Conservation (phyloP, 2,888 invertebrate species). For the Busseola fusca region DNA sequence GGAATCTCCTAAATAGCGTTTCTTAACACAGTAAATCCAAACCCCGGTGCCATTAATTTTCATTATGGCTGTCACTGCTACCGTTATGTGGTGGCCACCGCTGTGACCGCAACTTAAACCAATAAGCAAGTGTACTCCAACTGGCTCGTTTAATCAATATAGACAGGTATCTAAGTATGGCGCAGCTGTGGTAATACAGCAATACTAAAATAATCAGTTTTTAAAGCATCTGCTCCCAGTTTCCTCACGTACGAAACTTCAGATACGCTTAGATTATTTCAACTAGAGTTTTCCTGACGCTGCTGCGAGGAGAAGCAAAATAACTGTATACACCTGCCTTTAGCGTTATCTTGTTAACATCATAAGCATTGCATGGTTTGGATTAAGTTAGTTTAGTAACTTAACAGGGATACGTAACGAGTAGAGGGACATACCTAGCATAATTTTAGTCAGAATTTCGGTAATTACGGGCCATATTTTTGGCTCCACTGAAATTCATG, state of each 20-base stretch:
- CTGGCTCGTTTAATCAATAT: not conserved
- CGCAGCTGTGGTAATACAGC: conserved; percentile 14
- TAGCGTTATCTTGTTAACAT: conserved; percentile 34
- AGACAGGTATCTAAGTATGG: not conserved
- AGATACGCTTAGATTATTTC: conserved; percentile 38
- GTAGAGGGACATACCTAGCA: not conserved
- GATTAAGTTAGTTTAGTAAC: conserved; percentile 21
- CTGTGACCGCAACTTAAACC: not conserved
- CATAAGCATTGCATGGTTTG: conserved; percentile 34
- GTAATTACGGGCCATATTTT: no score
- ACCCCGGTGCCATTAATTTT: not conserved
- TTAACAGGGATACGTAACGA: not conserved
- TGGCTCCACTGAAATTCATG: not conserved
- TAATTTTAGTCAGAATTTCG: not conserved
- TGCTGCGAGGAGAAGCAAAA: conserved; percentile 3
- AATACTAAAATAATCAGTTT: conserved; percentile 28
- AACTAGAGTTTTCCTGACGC: conserved; percentile 35
- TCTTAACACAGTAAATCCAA: not conserved
- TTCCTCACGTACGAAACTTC: conserved; percentile 41
- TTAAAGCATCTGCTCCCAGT: conserved; percentile 27
- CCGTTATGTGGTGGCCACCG: not conserved
- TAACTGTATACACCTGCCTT: conserved; percentile 19
- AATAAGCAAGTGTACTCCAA: not conserved
- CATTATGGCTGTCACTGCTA: not conserved
- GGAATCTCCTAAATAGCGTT: not conserved